Evolutionary conservation across 2,797 vertebrate genomes (phyloP), one percentile per base, ranked within the genome.

Genomic region (Enteromius thamalakanensis): DNA sequence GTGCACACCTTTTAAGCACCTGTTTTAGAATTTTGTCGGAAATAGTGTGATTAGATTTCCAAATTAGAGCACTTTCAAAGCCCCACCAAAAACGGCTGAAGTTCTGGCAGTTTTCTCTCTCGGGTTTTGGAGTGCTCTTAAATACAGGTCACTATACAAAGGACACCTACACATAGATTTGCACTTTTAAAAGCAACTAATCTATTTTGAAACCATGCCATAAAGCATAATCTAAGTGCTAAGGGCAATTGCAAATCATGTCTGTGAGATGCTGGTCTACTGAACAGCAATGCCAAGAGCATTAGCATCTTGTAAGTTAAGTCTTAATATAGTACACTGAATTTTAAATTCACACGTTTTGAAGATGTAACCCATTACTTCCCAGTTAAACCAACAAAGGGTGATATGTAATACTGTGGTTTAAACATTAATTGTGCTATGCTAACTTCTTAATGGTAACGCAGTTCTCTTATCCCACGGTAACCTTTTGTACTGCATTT

Each of bases 1-100:
- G 21, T 21, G 69, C 58, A 19, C 80, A 74, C 58, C 45, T 58
- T 70, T 80, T 80, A 70, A 80, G 65, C 65, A 80, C 79, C 53
- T 71, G 67, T 34, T 71, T 71, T 81, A 34, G 71, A 81, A 72
- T 53, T n/a, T 51, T 62, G 2, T 72, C 10, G 53, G 55, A 58
- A 71, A 81, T 19, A 34, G 7, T 29, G 21, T 47, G 53, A 71
- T 60, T 81, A 45, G 68, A 62, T 72, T 62, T 2, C 12, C 26
- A 62, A 60, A 72, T 72, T n/a, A 49, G 6, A 80, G 21, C 37
- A 15, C 37, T 45, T 40, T 68, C 42, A 78, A 32, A 65, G 26
- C 17, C 1, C 19, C 7, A 67, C 51, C 21, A 17, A 67, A 67
- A 67, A n/a, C 26, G 14, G 7, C 1, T 1, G 17, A 10, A 19